Evolutionary conservation across 2,888 invertebrate species (phyloP).

Genomic region (Tipula helvola): DNA sequence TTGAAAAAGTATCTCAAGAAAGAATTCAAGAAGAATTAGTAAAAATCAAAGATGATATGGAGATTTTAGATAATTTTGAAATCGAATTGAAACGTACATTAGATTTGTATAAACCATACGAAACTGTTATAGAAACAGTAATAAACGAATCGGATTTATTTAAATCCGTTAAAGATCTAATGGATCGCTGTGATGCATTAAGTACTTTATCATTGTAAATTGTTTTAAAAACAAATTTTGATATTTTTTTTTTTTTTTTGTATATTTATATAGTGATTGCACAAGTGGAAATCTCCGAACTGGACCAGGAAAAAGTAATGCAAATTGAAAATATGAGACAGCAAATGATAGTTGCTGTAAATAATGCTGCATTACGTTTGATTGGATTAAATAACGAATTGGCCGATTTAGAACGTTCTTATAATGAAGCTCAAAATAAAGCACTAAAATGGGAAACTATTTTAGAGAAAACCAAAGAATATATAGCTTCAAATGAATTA

Average conservation of each 20-base stretch:
- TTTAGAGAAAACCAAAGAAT: slow-evolving; percentile 25
- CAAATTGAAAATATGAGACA: slow-evolving; percentile 31
- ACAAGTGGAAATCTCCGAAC: slow-evolving; percentile 28
- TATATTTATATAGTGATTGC: slow-evolving; percentile 27
- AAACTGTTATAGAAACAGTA: slow-evolving; percentile 28
- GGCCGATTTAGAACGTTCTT: slow-evolving; percentile 28
- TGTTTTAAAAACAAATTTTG: background rate
- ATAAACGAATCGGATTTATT: slow-evolving; percentile 26
- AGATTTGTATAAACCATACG: slow-evolving; percentile 28
- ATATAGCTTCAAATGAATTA: slow-evolving; percentile 23
- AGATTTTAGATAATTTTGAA: slow-evolving; percentile 24
- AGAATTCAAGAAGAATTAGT: slow-evolving; percentile 23
- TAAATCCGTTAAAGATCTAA: slow-evolving; percentile 30
- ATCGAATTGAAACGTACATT: slow-evolving; percentile 24
- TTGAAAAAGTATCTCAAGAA: slow-evolving; percentile 25
- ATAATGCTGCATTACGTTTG: slow-evolving; percentile 28
- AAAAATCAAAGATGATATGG: slow-evolving; percentile 21
- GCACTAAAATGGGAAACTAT: slow-evolving; percentile 31
- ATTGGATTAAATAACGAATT: slow-evolving; percentile 32
- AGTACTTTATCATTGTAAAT: slow-evolving; percentile 21
- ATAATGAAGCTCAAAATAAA: slow-evolving; percentile 24
- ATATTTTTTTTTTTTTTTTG: background rate
- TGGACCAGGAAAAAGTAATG: slow-evolving; percentile 22
- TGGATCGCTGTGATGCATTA: slow-evolving; percentile 32
- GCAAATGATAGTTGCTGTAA: slow-evolving; percentile 29